These are phyloP conservation scores for Autographa pulchrina DNA, from an alignment of 2,888 invertebrate genomes.

Conservation along the genomic window DNA sequence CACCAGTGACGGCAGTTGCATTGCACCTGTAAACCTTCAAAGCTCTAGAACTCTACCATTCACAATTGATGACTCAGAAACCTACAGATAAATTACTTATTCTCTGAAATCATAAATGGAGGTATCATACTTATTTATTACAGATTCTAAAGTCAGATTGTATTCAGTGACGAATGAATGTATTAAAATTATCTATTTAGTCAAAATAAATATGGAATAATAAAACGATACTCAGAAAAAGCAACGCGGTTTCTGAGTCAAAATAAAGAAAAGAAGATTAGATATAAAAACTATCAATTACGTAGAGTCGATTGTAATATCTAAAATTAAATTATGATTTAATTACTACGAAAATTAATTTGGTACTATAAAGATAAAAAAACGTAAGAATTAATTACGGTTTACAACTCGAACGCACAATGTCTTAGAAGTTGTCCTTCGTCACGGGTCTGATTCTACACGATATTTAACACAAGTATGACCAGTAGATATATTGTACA, in stretches of 20 bases:
- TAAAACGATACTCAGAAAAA: conserved; percentile 25
- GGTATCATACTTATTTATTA: not conserved
- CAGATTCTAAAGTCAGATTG: not conserved
- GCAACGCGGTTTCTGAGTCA: not conserved
- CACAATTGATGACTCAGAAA: not conserved
- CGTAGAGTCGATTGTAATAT: conserved; percentile 23
- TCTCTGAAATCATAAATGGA: not conserved
- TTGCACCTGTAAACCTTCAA: conserved; percentile 5
- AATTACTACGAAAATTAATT: not conserved
- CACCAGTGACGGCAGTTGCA: not conserved
- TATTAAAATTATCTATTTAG: not conserved
- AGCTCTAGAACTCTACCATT: not conserved
- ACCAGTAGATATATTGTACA: not conserved
- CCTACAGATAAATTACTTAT: not conserved
- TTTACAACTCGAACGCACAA: not conserved
- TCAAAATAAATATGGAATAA: conserved; percentile 27
- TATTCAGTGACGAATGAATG: not conserved
- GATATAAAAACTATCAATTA: conserved; percentile 20
- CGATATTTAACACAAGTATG: not conserved
- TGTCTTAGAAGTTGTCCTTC: not conserved
- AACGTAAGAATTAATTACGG: not conserved
- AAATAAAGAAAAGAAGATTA: conserved; percentile 39
- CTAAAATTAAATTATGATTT: conserved; percentile 42
- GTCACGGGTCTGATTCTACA: conserved; percentile 1
- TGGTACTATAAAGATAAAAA: not conserved